Conservation (phyloP, 2,797 vertebrate species). For the Mycteria americana region DNA sequence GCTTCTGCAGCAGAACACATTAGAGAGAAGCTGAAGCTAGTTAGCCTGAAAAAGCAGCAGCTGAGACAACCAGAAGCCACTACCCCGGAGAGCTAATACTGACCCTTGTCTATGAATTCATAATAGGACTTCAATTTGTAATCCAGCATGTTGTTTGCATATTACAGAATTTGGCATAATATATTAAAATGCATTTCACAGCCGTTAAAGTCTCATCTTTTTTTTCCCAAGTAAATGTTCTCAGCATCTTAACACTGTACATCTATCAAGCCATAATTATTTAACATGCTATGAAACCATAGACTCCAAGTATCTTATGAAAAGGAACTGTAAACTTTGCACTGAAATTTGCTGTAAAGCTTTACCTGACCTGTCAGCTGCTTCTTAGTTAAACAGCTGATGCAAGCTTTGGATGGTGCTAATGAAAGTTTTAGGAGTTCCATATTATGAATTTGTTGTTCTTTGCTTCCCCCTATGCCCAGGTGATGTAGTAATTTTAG, state of each 20-base stretch:
- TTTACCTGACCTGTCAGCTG: constrained; percentile 78
- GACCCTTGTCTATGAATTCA: constrained; percentile 37
- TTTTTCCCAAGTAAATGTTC: constrained; percentile 59
- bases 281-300: constrained; percentile 79
- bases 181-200: constrained; percentile 73
- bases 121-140: constrained; percentile 64
- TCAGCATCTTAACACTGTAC: constrained; percentile 72
- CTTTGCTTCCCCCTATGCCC: constrained; percentile 66
- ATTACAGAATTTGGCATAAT: constrained; percentile 64
- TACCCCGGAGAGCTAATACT: constrained; percentile 81
- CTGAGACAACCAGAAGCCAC: constrained; percentile 82
- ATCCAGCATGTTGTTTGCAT: constrained; percentile 67
- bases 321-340: constrained; percentile 76
- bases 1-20: constrained; percentile 90
- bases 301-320: constrained; percentile 72
- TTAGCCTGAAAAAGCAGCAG: constrained; percentile 89
- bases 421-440: constrained; percentile 81
- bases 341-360: constrained; percentile 80
- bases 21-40: constrained; percentile 92
- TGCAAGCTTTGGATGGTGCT: constrained; percentile 86
- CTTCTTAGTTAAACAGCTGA: constrained; percentile 73
- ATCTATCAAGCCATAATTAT: constrained; percentile 80
- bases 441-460: constrained; percentile 64
- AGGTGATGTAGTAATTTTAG: constrained; percentile 81
- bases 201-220: constrained; percentile 62